A percentile compares a stretch with the other conserved stretches of the same genome.
Conservation (phyloP, 1,140 invertebrate species). For the Apis cerana region DNA sequence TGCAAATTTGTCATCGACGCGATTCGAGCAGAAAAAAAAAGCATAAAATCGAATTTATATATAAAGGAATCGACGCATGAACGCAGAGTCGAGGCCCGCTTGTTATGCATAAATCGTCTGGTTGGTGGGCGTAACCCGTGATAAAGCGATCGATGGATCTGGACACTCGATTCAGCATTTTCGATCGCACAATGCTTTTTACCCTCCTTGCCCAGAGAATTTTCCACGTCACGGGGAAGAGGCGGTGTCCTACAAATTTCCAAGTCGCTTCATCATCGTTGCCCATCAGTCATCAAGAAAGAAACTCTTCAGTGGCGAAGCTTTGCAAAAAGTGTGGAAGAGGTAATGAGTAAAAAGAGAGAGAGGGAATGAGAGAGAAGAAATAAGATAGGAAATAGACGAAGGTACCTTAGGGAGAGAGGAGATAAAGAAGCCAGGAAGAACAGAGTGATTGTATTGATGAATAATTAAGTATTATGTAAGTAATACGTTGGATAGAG, state of each 20-base stretch:
- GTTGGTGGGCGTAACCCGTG: not conserved
- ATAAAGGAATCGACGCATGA: not conserved
- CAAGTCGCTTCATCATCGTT: conserved; percentile 66
- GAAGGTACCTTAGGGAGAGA: not conserved
- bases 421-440: not conserved
- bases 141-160: not conserved
- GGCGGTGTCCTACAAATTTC: conserved; percentile 60
- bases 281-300: conserved; percentile 61
- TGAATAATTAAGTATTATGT: conserved; percentile 6
- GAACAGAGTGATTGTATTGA: not conserved
- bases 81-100: not conserved
- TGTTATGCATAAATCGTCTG: conserved; percentile 11
- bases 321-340: conserved; percentile 41
- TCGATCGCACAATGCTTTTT: conserved; percentile 34
- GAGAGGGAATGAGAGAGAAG: not conserved
- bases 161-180: conserved; percentile 23
- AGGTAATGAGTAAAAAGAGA: conserved; percentile 13
- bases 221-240: conserved; percentile 30
- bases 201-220: conserved; percentile 1
- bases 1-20: too few species aligned
- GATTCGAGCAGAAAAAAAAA: not conserved
- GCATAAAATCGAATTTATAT: not conserved
- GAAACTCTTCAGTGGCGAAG: conserved; percentile 38
- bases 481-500: not conserved
- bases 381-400: not conserved